Evolutionary conservation across 2,888 invertebrate species (phyloP), one percentile per base, ranked within the genome.

Genomic region (Lasioglossum morio): DNA sequence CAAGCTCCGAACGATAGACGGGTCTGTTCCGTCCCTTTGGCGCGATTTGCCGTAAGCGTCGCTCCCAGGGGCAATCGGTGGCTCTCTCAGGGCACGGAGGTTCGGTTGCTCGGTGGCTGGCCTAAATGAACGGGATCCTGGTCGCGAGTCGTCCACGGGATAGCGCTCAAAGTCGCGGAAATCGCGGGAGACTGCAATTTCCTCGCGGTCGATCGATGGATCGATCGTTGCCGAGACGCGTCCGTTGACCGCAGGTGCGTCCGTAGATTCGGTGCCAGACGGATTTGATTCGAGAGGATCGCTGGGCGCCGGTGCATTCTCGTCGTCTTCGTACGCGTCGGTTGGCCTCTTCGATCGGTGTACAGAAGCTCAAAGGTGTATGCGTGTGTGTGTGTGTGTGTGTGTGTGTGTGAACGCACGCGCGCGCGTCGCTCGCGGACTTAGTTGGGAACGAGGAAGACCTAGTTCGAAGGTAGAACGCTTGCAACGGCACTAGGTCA

Each of bases 401-500:
- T 30, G 79, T 34, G 66, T 43, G 40, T 12, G 40, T 27, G 76
- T 8, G 40, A 37, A 48, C 7, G 81, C 34, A 23, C n/a, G 34
- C 43, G 37, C 60, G 74, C 37, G 46, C 19, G 37, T 66, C 66
- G 30, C 43, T 34, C 66, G 40, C 72, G 84, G 83, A 82, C 88
- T 86, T 90, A 90, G 90, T 88, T 89, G 90, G 86, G 93, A 93
- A 94, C 93, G 93, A 92, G 92, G 92, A 93, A 94, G 94, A 94
- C 94, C 94, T 94, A 94, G 94, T 94, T 94, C 92, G 92, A 92
- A 94, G 94, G 93, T 93, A 92, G 93, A 94, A 94, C 93, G 92
- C 90, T 77, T 90, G 92, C 94, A 94, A 94, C 94, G 94, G 93
- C 94, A 94, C 94, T 95, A 94, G 95, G 95, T 95, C 95, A 95